Conservation (phyloP, 2,888 invertebrate species). For the Ecdyonurus torrentis region DNA sequence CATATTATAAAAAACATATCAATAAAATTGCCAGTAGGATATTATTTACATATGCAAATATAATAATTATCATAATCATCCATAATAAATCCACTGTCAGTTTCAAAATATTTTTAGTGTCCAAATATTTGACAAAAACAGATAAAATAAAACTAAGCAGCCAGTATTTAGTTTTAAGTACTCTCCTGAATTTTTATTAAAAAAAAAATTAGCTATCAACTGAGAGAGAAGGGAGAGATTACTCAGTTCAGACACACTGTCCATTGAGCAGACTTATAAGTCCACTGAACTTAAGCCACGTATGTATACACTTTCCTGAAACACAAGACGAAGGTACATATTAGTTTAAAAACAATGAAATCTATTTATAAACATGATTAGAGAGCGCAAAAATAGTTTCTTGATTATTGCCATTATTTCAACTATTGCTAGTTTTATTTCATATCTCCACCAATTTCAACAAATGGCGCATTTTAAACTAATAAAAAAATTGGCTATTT, state of each 20-base stretch:
- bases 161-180: neutral
- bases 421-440: no score
- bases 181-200: neutral
- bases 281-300: slow-evolving; percentile 52
- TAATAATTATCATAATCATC: no score
- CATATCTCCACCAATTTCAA: no score
- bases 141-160: neutral
- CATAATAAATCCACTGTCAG: neutral
- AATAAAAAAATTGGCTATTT: no score
- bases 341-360: no score
- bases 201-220: neutral
- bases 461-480: no score
- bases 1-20: no score
- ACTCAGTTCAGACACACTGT: neutral
- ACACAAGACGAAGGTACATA: slow-evolving; percentile 17
- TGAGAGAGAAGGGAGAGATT: neutral
- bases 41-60: no score
- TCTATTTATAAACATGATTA: no score
- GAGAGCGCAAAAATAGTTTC: no score
- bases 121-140: neutral
- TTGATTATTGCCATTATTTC: no score
- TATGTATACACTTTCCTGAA: slow-evolving; percentile 81
- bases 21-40: no score
- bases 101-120: neutral
- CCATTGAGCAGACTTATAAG: neutral